phyloP scores from a whole-genome alignment of 2,113 vertebrate species.

The Arenaria interpres region DNA sequence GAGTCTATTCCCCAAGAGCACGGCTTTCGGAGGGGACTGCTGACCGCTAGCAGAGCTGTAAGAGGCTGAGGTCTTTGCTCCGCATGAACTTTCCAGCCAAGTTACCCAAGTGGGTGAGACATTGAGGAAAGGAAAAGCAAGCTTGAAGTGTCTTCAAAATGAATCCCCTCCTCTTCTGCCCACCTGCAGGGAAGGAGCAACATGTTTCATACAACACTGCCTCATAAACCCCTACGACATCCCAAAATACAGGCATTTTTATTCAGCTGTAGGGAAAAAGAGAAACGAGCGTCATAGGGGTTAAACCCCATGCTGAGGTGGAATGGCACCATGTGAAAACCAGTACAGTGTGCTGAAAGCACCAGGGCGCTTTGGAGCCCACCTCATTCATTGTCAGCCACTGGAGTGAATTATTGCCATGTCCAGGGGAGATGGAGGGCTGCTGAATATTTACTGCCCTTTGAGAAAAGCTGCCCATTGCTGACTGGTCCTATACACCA shows the following conservation, averaged over 20 bases:
- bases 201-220: accelerated
- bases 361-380: background rate
- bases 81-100: background rate
- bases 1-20: background rate
- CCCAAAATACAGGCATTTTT: background rate
- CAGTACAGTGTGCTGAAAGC: background rate
- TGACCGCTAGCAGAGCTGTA: background rate
- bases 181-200: background rate
- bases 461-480: background rate
- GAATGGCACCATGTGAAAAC: background rate
- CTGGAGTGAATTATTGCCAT: accelerated
- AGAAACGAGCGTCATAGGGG: background rate
- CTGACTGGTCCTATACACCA: background rate
- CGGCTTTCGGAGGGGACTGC: background rate
- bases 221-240: background rate
- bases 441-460: background rate
- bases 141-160: background rate
- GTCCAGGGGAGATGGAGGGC: background rate
- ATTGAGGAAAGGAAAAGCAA: background rate
- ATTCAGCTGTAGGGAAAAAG: background rate
- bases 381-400: background rate
- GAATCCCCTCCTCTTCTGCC: background rate
- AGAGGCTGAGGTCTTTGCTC: background rate
- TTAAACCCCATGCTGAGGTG: background rate
- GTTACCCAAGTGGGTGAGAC: background rate